Conservation (phyloP, 2,888 invertebrate species). For the Erebia epiphron region DNA sequence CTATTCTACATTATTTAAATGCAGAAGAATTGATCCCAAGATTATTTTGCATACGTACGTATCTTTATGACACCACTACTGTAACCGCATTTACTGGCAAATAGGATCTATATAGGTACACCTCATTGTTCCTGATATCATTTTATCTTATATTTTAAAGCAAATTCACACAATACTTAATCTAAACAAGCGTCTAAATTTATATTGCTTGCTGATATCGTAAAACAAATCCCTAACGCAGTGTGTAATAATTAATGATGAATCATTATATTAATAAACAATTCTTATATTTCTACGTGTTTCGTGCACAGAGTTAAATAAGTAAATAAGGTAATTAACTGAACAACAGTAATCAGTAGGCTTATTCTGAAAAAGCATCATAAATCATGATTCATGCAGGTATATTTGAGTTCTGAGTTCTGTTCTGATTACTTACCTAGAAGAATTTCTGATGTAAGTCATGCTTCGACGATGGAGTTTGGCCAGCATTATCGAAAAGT, state of each 20-base stretch:
- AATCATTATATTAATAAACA: constrained; percentile 23
- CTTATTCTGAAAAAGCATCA: too few relatives aligned
- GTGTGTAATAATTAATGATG: constrained; percentile 12
- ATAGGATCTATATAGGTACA: constrained; percentile 27
- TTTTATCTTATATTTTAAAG: constrained; percentile 39
- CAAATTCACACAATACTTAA: constrained; percentile 34
- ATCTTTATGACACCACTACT: constrained; percentile 31
- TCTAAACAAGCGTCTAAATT: constrained; percentile 32
- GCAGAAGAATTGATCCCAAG: background rate
- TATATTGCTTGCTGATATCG: constrained; percentile 26
- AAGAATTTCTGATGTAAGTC: too few relatives aligned
- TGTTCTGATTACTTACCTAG: too few relatives aligned
- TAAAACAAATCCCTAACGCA: constrained; percentile 8
- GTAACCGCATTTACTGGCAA: constrained; percentile 27
- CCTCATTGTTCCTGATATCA: constrained; percentile 37
- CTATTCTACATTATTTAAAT: background rate
- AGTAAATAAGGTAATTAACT: background rate
- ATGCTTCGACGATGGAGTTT: too few relatives aligned
- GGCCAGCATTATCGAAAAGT: too few relatives aligned
- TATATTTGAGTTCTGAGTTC: too few relatives aligned
- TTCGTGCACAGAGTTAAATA: background rate
- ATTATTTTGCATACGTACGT: background rate
- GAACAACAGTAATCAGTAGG: too few relatives aligned
- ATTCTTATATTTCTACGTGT: background rate
- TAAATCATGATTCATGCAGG: too few relatives aligned